A percentile compares a stretch with the other conserved stretches of the same genome.
Evolutionary conservation across 2,797 vertebrate species (phyloP).

Genomic region (Bothrops alternatus): DNA sequence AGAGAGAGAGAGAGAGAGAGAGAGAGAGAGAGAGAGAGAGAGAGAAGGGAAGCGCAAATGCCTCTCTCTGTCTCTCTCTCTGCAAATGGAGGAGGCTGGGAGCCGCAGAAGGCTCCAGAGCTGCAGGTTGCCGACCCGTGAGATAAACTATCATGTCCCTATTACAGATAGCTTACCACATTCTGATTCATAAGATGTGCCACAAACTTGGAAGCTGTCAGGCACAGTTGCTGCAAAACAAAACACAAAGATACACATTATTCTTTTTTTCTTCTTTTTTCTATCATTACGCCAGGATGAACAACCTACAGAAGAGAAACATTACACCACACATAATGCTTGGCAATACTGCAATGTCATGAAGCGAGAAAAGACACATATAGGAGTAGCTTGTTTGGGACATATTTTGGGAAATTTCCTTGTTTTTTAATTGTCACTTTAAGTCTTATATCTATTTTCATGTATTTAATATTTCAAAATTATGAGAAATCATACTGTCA

Average conservation of each 20-base stretch:
- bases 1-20: too few species aligned
- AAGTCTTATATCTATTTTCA: not conserved
- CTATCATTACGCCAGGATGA: not conserved
- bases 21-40: too few species aligned
- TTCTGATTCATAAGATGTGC: constrained; percentile 99
- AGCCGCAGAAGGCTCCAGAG: too few species aligned
- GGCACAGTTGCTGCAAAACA: constrained; percentile 88
- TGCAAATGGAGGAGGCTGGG: too few species aligned
- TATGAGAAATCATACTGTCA: not conserved
- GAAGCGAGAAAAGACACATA: not conserved
- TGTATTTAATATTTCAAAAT: not conserved
- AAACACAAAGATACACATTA: constrained; percentile 16
- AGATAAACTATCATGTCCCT: constrained; percentile 4
- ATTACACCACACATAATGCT: not conserved
- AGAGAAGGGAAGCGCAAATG: too few species aligned
- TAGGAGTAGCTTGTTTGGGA: not conserved
- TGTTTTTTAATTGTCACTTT: not conserved
- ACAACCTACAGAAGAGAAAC: not conserved
- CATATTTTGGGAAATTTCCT: not conserved
- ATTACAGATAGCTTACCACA: constrained; percentile 80
- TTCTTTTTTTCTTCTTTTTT: not conserved
- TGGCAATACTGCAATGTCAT: not conserved
- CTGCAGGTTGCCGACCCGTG: too few species aligned
- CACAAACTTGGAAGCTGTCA: constrained; percentile 95
- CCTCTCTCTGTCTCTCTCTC: too few species aligned